Base-by-base conservation (phyloP, 2,888 invertebrate genomes). In the Phaonia tiefii region DNA sequence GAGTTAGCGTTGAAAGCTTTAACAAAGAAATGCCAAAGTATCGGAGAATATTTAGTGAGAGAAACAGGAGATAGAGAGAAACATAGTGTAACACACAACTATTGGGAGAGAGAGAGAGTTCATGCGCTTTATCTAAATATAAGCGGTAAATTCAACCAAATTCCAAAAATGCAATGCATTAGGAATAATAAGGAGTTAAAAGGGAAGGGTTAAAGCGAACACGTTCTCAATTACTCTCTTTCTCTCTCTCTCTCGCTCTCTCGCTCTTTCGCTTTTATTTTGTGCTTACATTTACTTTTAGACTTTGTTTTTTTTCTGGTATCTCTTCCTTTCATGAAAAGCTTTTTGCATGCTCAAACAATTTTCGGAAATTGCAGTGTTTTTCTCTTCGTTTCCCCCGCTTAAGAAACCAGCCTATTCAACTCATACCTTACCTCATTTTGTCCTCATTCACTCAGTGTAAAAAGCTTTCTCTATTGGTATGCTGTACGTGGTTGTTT, bases 401-500 rank as follows among this genome's bases (percentile, higher is more conserved):
- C 58, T 15, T 8, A 11, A 51, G 13, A 58, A 58, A 58, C 31
- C 37, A 39, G 39, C 26, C n/a, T 31, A 8, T 49, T 49, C n/a
- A 11, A 13, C 31, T 31, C 17, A 56, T 39, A 65, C 37, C 25
- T 42, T n/a, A 11, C 44, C 10, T 66, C 25, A 42, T 4, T 73
- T 17, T 46, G 31, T 58, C 10, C 37, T 54, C 37, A 39, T 22
- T 7, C 11, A 15, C 20, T 20, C n/a, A 11, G n/a, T 49, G n/a
- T 49, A 13, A 15, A 84, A 80, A 86, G 86, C 86, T 86, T 85
- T 86, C 85, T 85, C 85, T 87, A 31, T 66, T 84, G 56, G 26
- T 66, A 65, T 37, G 37, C 31, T 63, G 54, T n/a, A n/a, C n/a
- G n/a, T 83, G 84, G 82, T 86, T 88, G n/a, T n/a, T 89, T 90